A percentile compares a stretch with the other conserved stretches of the same genome.
Evolutionary conservation across 2,888 invertebrate species (phyloP).

Genomic region (Crematogaster levior): DNA sequence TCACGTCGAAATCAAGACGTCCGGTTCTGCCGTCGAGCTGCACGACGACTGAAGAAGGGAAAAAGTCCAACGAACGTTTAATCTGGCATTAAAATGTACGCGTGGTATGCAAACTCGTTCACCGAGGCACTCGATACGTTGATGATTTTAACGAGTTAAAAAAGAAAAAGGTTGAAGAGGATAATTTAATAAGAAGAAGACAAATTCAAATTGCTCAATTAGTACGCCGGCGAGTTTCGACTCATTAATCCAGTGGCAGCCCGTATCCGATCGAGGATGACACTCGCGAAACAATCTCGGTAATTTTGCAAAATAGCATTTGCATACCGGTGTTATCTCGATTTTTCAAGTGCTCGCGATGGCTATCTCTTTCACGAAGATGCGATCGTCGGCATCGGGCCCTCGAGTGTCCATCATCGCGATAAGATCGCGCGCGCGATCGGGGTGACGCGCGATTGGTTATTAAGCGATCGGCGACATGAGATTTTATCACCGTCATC

Average conservation of each 20-base stretch:
- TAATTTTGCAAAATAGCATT: conserved; percentile 32
- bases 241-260: not conserved
- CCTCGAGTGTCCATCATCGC: conserved; percentile 7
- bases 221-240: conserved; percentile 17
- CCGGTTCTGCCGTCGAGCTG: not conserved
- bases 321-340: conserved; percentile 28
- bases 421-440: conserved; percentile 20
- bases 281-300: conserved; percentile 3
- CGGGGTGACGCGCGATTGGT: conserved; percentile 24
- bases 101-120: not conserved
- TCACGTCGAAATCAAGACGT: conserved; percentile 60
- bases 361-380: conserved; percentile 4
- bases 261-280: conserved; percentile 13
- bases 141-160: not conserved
- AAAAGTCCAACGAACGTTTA: not conserved
- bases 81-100: not conserved
- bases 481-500: conserved; percentile 20
- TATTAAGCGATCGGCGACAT: conserved; percentile 46
- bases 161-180: not conserved
- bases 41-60: not conserved
- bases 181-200: conserved; percentile 23
- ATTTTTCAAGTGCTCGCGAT: conserved; percentile 25
- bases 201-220: conserved; percentile 24
- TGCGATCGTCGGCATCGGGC: not conserved
- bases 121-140: not conserved